Evolutionary conservation across 2,797 vertebrate genomes (phyloP), one percentile per base, ranked within the genome.

Genomic region (Lemur catta): DNA sequence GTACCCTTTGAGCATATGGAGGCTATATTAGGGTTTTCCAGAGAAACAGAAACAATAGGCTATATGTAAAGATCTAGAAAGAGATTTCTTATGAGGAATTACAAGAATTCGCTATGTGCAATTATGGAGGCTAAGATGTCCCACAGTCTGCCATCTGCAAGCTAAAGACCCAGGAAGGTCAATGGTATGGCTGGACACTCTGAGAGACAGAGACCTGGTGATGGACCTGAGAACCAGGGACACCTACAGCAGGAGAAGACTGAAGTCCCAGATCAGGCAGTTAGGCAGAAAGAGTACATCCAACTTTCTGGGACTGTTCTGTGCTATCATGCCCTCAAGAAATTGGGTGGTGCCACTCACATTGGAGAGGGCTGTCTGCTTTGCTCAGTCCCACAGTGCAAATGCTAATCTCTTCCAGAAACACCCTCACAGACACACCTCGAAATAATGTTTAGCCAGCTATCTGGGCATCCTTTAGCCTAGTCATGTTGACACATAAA

Each of bases 151-250:
- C 35, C 20, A 12, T 38, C 20, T 38, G 67, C 35, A 71, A 71
- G 67, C 35, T 38, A 22, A 12, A 13, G 35, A 71, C 67, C 35
- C 35, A 41, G 35, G 67, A 26, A 71, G 22, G 67, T 71, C 35
- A 11, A 22, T 7, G 11, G 35, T 71, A 12, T 13, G 1, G 0
- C 3, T 71, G 20, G 67, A 41, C 6, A 6, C 5, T 11, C 35
- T 41, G 35, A 38, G 35, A 71, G 35, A 71, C 22, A 41, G 35
- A 38, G 67, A 55, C 7, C 67, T 71, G 35, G 35, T 13, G 30
- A 7, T 17, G 61, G 30, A 35, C 35, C 67, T 41, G 22, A 41
- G 35, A 71, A 71, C 35, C 22, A 12, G 67, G 35, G 38, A 38
- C 67, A 38, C 35, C 35, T 24, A 1, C 2, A 2, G 35, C 35